Evolutionary conservation across 2,888 invertebrate species (phyloP), one percentile per base, ranked within the genome.

Genomic region (Melangyna quadrimaculata): DNA sequence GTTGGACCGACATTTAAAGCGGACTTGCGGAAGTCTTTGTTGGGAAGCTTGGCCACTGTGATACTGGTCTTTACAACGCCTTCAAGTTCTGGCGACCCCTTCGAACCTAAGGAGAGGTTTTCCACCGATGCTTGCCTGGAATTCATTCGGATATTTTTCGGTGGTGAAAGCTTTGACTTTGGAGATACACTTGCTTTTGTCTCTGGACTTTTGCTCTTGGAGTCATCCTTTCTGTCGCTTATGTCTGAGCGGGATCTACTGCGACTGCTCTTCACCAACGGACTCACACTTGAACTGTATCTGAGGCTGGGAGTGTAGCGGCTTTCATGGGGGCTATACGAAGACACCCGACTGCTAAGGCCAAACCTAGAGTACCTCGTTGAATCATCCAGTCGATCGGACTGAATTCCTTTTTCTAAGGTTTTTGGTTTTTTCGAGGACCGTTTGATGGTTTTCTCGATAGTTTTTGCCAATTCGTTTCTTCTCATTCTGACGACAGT

Each of bases 21-120:
- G 0, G 96, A 96, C 90, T 96, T 96, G 40, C 96, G 93, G 88
- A 95, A 95, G 90, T 95, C 95, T 91, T 96, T 96, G 90, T 96
- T 96, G 24, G 94, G 93, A 88, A 90, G 89, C 73, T 93, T 93
- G 2, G 88, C 88, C 5, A 89, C 78, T 40, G 87, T 78, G 9
- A 93, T 93, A 59, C 90, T 91, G 79, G 93, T 93, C 65, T 92
- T 92, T 2, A 89, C 89, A 86, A 91, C 92, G 89, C 94, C 81
- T 86, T 89, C 92, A 89, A 89, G 88, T 61, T 92, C 92, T 24
- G 90, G 88, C 1, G 88, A 84, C 0, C 88, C 67, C 6, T 88
- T 89, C 7, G 88, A 32, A 0, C 43, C 53, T 2, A 82, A 27
- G 0, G 86, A 88, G 32, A 91, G 71, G 55, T 91, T 91, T 73